A percentile compares a stretch with the other conserved stretches of the same genome.
phyloP scores from a whole-genome alignment of 2,113 vertebrate species.

The Mesitornis unicolor region DNA sequence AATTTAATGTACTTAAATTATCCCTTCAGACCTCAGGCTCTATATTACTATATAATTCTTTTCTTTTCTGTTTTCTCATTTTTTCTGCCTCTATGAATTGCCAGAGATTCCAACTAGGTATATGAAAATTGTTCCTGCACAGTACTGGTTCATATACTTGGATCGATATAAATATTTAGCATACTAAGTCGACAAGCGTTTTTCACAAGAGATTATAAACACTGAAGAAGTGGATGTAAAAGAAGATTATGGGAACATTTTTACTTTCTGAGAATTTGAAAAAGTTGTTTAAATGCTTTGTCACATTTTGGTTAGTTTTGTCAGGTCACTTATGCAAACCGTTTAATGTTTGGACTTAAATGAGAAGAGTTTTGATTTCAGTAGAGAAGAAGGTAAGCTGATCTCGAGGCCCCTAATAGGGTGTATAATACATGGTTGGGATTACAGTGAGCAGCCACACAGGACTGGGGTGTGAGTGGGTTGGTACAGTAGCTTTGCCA shows the following conservation, averaged over 20 bases:
- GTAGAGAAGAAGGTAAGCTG: background rate
- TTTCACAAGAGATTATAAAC: background rate
- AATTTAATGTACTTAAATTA: constrained; percentile 36
- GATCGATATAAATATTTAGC: background rate
- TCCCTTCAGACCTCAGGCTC: background rate
- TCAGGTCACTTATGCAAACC: accelerated
- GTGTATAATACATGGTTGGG: background rate
- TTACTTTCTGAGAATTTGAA: background rate
- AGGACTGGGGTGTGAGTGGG: background rate
- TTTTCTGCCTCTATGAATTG: background rate
- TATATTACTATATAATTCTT: background rate
- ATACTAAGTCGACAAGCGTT: background rate
- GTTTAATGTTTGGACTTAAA: background rate
- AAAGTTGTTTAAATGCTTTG: background rate
- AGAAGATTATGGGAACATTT: background rate
- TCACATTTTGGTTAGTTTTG: background rate
- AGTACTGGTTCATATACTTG: background rate
- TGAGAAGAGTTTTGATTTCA: background rate
- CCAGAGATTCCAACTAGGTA: background rate
- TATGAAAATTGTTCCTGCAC: background rate
- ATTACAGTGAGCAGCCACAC: background rate
- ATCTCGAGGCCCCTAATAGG: background rate
- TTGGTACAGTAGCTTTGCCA: background rate
- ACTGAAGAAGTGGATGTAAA: background rate
- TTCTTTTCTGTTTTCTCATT: background rate